phyloP scores from a whole-genome alignment of 2,797 vertebrate species.

The Nothura maculosa region DNA sequence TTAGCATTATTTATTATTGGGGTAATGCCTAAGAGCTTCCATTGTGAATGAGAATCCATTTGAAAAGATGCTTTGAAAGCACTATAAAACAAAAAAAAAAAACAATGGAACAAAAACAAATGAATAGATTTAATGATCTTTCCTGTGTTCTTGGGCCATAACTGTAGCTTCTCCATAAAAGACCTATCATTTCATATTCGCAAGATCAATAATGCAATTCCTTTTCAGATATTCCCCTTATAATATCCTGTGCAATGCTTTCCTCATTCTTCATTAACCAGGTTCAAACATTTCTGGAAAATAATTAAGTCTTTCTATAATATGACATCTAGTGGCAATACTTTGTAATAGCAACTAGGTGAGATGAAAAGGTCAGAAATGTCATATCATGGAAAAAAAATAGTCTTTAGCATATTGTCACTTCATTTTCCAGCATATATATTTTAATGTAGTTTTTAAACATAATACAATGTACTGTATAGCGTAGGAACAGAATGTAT shows the following conservation, averaged over 20 bases:
- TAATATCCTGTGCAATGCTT: not conserved
- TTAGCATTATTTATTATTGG: not conserved
- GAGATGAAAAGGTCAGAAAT: not conserved
- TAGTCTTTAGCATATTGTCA: fast-evolving
- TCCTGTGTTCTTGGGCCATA: not conserved
- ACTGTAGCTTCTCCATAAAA: not conserved
- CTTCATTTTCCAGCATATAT: not conserved
- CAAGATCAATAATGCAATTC: not conserved
- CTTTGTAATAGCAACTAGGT: not conserved
- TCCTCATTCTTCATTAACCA: not conserved
- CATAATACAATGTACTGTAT: not conserved
- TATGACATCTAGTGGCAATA: conserved; percentile 34
- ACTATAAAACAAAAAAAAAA: not conserved
- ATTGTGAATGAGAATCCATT: not conserved
- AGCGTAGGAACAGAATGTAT: not conserved
- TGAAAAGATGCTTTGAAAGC: not conserved
- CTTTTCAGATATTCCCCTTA: fast-evolving
- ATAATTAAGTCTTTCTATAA: not conserved
- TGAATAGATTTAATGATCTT: not conserved
- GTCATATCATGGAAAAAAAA: not conserved
- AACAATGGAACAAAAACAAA: too few species aligned
- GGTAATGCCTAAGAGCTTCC: not conserved
- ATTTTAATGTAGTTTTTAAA: not conserved
- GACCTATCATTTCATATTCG: not conserved
- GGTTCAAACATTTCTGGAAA: fast-evolving